phyloP scores from a whole-genome alignment of 2,797 vertebrate species.

The Cyprinodon diabolis region DNA sequence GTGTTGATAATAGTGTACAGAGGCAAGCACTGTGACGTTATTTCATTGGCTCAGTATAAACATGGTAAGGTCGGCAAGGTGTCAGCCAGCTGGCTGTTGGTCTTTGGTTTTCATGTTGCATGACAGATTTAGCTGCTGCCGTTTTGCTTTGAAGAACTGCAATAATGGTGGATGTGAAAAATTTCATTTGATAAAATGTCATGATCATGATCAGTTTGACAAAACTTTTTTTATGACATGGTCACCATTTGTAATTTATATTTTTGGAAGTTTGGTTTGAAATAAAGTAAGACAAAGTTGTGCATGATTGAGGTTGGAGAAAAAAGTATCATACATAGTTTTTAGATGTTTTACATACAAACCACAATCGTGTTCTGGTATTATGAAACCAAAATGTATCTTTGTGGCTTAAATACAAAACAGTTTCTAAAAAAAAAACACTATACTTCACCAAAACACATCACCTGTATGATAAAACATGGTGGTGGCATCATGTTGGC shows the following conservation, averaged over 20 bases:
- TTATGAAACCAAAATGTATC: not conserved
- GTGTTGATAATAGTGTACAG: conserved; percentile 25
- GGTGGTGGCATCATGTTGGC: not conserved
- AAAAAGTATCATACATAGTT: no score
- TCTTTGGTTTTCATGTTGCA: conserved; percentile 39
- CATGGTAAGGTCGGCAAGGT: conserved; percentile 65
- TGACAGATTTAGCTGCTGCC: conserved; percentile 49
- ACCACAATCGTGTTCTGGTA: not conserved
- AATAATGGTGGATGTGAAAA: conserved; percentile 60
- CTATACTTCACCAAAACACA: not conserved
- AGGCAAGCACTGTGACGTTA: conserved; percentile 41
- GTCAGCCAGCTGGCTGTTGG: conserved; percentile 68
- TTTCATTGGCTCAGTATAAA: conserved; percentile 60
- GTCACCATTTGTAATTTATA: not conserved
- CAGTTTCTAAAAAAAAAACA: not conserved
- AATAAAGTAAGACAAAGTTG: not conserved
- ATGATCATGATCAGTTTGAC: not conserved
- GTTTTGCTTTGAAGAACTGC: conserved; percentile 61
- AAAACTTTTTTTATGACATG: not conserved
- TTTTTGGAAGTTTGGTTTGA: not conserved
- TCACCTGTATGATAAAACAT: not conserved
- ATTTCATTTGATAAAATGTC: not conserved
- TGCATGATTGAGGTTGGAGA: no score
- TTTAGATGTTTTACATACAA: not conserved
- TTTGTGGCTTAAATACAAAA: not conserved